phyloP scores from a whole-genome alignment of 2,797 vertebrate genomes.

The Pyrocephalus nanus region DNA sequence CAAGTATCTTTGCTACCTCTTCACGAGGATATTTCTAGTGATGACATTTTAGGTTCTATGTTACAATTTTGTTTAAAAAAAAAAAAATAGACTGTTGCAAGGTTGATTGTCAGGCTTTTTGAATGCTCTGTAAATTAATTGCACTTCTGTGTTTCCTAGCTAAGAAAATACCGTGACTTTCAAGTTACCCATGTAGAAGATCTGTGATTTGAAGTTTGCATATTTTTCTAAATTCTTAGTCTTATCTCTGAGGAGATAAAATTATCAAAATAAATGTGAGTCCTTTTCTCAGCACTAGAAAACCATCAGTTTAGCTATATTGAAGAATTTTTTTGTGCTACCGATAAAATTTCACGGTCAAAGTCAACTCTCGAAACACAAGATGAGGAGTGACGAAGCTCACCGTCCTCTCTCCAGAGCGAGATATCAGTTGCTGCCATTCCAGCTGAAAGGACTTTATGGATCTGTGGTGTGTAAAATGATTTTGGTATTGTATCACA shows the following conservation, averaged over 20 bases:
- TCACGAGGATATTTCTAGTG: neutral
- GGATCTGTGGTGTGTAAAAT: conserved; percentile 71
- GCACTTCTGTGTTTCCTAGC: neutral
- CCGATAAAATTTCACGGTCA: neutral
- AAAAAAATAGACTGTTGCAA: neutral
- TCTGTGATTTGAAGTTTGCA: neutral
- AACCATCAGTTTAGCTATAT: neutral
- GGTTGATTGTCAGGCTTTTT: neutral
- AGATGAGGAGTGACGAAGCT: neutral
- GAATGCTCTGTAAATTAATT: neutral
- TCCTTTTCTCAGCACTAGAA: neutral
- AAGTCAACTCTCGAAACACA: neutral
- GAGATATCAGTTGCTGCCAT: neutral
- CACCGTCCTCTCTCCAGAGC: neutral
- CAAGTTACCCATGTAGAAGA: neutral
- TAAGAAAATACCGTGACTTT: neutral
- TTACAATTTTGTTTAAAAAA: neutral
- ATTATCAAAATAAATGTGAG: neutral
- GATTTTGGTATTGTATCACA: conserved; percentile 28
- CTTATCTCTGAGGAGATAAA: neutral
- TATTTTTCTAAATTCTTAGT: neutral
- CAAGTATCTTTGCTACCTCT: neutral
- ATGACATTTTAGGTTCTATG: neutral
- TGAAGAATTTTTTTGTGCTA: neutral
- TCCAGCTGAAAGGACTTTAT: conserved; percentile 52